Conservation (phyloP, 2,888 invertebrate species). For the Dynastes grantii region DNA sequence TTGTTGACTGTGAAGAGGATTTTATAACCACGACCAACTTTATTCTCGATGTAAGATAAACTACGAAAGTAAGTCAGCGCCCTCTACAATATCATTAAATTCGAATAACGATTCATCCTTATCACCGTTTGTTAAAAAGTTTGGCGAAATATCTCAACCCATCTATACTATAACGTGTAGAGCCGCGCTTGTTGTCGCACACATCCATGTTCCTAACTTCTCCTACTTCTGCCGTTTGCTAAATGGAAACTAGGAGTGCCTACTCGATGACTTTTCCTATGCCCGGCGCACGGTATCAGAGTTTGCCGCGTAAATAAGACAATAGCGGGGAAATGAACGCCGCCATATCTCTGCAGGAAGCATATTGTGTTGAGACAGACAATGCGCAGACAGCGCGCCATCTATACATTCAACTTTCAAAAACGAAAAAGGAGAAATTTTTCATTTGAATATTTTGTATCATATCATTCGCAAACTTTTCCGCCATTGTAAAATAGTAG, state of each 20-base stretch:
- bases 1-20: too few species aligned
- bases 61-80: too few species aligned
- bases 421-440: conserved; percentile 47
- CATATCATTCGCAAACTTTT: conserved; percentile 53
- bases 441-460: conserved; percentile 54
- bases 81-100: too few species aligned
- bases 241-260: conserved; percentile 28
- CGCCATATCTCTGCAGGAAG: conserved; percentile 67
- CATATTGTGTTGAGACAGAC: conserved; percentile 63
- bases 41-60: too few species aligned
- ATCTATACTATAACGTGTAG: too few species aligned
- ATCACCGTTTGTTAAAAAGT: too few species aligned
- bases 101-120: too few species aligned
- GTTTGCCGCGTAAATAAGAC: conserved; percentile 60
- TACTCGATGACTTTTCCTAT: conserved; percentile 46
- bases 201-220: background rate
- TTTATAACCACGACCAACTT: too few species aligned
- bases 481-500: conserved; percentile 49
- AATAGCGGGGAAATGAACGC: conserved; percentile 68
- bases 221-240: background rate
- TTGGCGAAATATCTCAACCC: too few species aligned
- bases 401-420: conserved; percentile 56
- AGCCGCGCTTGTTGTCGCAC: background rate
- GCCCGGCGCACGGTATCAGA: conserved; percentile 34
- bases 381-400: conserved; percentile 61